Conservation (phyloP, 2,797 vertebrate species). For the Erpetoichthys calabaricus region DNA sequence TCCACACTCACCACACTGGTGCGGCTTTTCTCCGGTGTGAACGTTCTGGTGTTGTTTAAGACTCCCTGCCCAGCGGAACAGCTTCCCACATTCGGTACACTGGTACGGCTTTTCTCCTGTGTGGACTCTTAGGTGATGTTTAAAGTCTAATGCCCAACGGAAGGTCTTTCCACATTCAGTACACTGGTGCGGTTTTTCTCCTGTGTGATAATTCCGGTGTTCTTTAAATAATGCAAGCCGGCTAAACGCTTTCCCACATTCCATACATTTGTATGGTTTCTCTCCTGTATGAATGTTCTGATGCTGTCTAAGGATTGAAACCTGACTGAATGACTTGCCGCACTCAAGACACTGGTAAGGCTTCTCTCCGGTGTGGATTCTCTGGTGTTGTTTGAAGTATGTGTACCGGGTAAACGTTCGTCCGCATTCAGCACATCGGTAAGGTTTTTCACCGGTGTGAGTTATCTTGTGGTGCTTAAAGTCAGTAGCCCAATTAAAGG, state of each 20-base stretch:
- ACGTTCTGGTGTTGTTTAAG: slow-evolving; percentile 32
- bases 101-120: slow-evolving; percentile 36
- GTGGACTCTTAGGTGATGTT: slow-evolving; percentile 36
- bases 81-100: slow-evolving; percentile 33
- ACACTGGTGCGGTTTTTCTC: slow-evolving; percentile 38
- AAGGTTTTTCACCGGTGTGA: neutral
- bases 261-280: slow-evolving; percentile 19
- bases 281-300: slow-evolving; percentile 31
- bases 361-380: slow-evolving; percentile 30
- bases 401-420: slow-evolving; percentile 38
- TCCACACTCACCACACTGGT: too few species aligned
- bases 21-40: slow-evolving; percentile 21
- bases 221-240: slow-evolving; percentile 34
- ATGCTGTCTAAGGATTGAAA: slow-evolving; percentile 32
- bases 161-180: slow-evolving; percentile 36
- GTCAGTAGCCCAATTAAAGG: neutral
- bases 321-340: slow-evolving; percentile 37
- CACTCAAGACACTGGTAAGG: slow-evolving; percentile 34
- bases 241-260: slow-evolving; percentile 33
- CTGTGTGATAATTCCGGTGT: slow-evolving; percentile 37
- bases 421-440: slow-evolving; percentile 28
- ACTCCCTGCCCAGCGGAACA: slow-evolving; percentile 39
- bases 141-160: slow-evolving; percentile 36
- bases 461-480: neutral
- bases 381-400: slow-evolving; percentile 36